Evolutionary conservation across 1,140 invertebrate genomes (phyloP), one percentile per base, ranked within the genome.

Genomic region (Chelonus insularis): DNA sequence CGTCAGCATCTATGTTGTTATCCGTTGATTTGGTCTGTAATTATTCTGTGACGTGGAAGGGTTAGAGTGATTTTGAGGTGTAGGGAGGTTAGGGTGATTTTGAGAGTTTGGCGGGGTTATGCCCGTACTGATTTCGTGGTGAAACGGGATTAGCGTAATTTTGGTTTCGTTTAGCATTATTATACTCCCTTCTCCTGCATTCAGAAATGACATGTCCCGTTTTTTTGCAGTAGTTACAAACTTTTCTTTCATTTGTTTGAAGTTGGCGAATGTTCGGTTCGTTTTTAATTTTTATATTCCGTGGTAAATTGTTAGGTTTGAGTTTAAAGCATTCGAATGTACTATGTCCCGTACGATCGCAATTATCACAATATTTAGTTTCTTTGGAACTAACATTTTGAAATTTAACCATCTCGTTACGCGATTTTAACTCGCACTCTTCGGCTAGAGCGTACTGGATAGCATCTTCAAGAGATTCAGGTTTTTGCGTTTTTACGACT

Each of bases 361-460:
- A 29, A 29, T 29, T 29, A 1, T 29, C 41, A 18, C 54, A 62
- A 37, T 57, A 45, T 45, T 51, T 64, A 2, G 36, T 51, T 25
- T 41, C 6, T 39, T 34, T 60, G 0, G 18, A 20, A 34, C 51
- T 65, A 12, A 65, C 21, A 4, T 61, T 41, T 58, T 65, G 58
- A 20, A 36, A 65, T 58, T 58, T 62, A 1, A 32, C 23, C 6
- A 61, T 65, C 7, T 29, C 25, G 25, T 29, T 29, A 4, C 25
- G 25, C 50, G 60, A 59, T 59, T 59, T 58, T 8, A 20, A 2
- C 32, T 54, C 60, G 1, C 20, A 12, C 47, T 62, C 64, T 54
- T 65, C 64, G 0, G 60, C 60, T n/a, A 58, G 20, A 1, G 64
- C 64, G 37, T 55, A 58, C 59, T 65, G 56, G 1, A 66, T 32